Percentiles rank a stretch among this genome's conserved stretches.
Evolutionary conservation across 2,888 invertebrate species (phyloP).

Genomic region (Congeria kusceri): DNA sequence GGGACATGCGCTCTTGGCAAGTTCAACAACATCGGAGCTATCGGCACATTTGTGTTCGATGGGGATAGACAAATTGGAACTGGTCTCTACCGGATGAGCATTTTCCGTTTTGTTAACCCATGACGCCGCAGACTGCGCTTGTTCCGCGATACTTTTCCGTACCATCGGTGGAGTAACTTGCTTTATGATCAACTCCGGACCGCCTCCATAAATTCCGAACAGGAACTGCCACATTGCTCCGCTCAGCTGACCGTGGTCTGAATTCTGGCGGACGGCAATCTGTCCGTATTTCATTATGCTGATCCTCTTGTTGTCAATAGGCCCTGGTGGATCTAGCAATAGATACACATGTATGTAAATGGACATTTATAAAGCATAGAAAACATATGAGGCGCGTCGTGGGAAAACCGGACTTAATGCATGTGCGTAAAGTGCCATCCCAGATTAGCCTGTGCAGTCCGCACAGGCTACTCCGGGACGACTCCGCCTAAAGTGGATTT

Average conservation of each 20-base stretch:
- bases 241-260: constrained; percentile 89
- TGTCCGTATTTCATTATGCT: constrained; percentile 85
- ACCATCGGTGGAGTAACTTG: constrained; percentile 85
- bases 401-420: too few species aligned
- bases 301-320: constrained; percentile 94
- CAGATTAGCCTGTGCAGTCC: too few species aligned
- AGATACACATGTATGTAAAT: too few species aligned
- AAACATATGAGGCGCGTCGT: too few species aligned
- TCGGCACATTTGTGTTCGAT: too few species aligned
- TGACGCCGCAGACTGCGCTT: constrained; percentile 25
- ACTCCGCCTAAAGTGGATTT: too few species aligned
- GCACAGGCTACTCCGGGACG: too few species aligned
- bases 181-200: constrained; percentile 90
- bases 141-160: constrained; percentile 48
- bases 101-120: background rate
- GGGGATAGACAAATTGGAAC: too few species aligned
- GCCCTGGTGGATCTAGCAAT: constrained; percentile 91
- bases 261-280: constrained; percentile 77
- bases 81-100: background rate
- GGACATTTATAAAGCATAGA: too few species aligned
- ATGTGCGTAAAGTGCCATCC: too few species aligned
- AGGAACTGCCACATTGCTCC: constrained; percentile 95
- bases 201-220: constrained; percentile 94
- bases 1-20: too few species aligned
- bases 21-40: too few species aligned